These are phyloP conservation scores for Ypsolopha scabrella DNA, from an alignment of 2,888 invertebrate species.

Conservation along the genomic window DNA sequence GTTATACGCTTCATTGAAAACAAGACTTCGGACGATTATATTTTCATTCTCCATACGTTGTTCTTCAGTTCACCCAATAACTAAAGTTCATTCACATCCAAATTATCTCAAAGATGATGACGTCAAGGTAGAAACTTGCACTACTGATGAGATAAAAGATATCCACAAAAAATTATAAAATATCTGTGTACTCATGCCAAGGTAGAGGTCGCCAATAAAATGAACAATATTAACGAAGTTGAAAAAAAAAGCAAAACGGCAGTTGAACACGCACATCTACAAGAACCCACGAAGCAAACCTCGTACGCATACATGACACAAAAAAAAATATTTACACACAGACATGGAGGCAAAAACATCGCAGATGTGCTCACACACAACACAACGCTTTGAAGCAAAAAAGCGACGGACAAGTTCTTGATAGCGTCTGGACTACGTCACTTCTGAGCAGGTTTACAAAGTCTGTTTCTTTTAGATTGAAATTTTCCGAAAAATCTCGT, in stretches of 20 bases:
- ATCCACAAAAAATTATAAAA: background rate
- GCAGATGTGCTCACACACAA: slow-evolving; percentile 55
- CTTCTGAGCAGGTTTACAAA: slow-evolving; percentile 16
- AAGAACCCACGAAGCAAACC: slow-evolving; percentile 28
- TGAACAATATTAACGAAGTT: slow-evolving; percentile 25
- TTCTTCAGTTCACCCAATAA: background rate
- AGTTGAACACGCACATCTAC: slow-evolving; percentile 29
- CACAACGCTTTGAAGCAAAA: slow-evolving; percentile 33
- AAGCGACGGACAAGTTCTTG: slow-evolving; percentile 29
- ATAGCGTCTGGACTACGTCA: slow-evolving; percentile 23
- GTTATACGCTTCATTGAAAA: too few species aligned
- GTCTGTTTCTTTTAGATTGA: too few species aligned
- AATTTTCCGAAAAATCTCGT: too few species aligned
- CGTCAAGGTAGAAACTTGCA: background rate
- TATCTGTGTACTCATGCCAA: background rate
- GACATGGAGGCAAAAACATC: slow-evolving; percentile 35
- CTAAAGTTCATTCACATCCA: background rate
- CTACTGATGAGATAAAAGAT: background rate
- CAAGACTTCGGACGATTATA: too few species aligned
- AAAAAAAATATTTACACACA: slow-evolving; percentile 31
- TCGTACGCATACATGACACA: slow-evolving; percentile 28
- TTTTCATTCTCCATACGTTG: too few species aligned
- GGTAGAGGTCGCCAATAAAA: slow-evolving; percentile 22
- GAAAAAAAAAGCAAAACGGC: slow-evolving; percentile 28
- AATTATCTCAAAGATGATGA: background rate